Base-by-base conservation (phyloP, 2,113 vertebrate species). In the Hippocampus zosterae region DNA sequence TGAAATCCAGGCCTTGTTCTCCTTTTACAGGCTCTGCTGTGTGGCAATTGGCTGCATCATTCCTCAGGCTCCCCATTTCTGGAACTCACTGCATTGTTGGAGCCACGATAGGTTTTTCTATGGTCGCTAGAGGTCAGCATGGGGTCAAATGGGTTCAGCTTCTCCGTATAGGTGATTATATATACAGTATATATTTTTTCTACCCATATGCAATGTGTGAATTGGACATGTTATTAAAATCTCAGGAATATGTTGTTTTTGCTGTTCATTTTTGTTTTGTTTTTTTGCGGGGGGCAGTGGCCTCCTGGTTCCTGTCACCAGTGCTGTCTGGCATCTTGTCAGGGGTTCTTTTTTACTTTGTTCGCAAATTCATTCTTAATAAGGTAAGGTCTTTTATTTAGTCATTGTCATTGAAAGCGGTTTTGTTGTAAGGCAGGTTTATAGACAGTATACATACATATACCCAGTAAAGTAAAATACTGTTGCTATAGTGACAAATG, bases 51-150 rank as follows among this genome's bases (percentile, higher is more conserved):
- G 80, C 69, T 21, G 97, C 97, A 78, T 98, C 97, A 0, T 98
- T 98, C 87, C 89, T 98, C 90, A 97, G 94, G 91, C 95, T 98
- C 5, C 97, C 97, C 72, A 98, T 98, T 77, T 98, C 97, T 82
- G 97, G 97, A 67, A 98, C 97, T 12, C 97, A 98, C 87, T 98
- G 97, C 74, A 98, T 98, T 13, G 96, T 98, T 3, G 97, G 96
- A 12, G 97, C 96, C 0, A 98, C 96, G 70, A 95, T 98, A 27
- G 97, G 97, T 13, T 98, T 95, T 83, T 97, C 95, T 0, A 87
- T 98, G 62, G 96, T 98, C 71, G 95, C 97, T 41, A 81, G 88
- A 81, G 95, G 96, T 59, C 91, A 95, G 46, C 71, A 93, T 48
- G 95, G 95, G 27, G 93, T 98, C 79, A 95, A 88, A 84, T 98